phyloP scores from a whole-genome alignment of 2,888 invertebrate genomes.

The Sinopyrophorus schimmeli region DNA sequence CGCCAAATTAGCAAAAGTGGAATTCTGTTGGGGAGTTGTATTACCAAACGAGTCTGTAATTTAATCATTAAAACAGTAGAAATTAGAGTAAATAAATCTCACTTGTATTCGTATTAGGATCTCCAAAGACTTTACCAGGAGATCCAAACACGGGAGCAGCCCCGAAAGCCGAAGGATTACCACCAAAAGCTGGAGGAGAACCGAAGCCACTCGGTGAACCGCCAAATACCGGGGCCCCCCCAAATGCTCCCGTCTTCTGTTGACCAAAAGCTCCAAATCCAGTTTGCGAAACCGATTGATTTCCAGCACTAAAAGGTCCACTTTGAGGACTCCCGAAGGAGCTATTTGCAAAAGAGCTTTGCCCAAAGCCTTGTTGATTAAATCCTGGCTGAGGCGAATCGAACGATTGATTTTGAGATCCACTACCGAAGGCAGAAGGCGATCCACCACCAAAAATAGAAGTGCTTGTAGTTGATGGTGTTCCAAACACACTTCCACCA shows the following conservation, averaged over 20 bases:
- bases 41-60: conserved; percentile 54
- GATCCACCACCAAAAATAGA: conserved; percentile 26
- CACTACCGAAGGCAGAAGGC: conserved; percentile 9
- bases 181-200: conserved; percentile 54
- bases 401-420: conserved; percentile 14
- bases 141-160: conserved; percentile 56
- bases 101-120: conserved; percentile 35
- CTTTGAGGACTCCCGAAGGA: conserved; percentile 38
- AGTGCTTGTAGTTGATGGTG: conserved; percentile 22
- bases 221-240: conserved; percentile 35
- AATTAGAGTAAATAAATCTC: conserved; percentile 17
- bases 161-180: conserved; percentile 57
- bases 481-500: conserved; percentile 31
- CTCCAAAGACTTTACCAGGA: conserved; percentile 53
- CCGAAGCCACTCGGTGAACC: conserved; percentile 49
- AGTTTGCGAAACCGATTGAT: conserved; percentile 50
- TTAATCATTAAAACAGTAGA: not conserved
- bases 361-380: conserved; percentile 45
- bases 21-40: conserved; percentile 57
- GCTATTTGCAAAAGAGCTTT: conserved; percentile 45
- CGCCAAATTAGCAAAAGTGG: conserved; percentile 66
- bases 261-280: conserved; percentile 52
- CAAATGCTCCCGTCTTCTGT: conserved; percentile 48
- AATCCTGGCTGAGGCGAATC: conserved; percentile 30
- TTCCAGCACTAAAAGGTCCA: conserved; percentile 51